Evolutionary conservation across 1,140 invertebrate genomes (phyloP).

Genomic region (Drosophila eugracilis): DNA sequence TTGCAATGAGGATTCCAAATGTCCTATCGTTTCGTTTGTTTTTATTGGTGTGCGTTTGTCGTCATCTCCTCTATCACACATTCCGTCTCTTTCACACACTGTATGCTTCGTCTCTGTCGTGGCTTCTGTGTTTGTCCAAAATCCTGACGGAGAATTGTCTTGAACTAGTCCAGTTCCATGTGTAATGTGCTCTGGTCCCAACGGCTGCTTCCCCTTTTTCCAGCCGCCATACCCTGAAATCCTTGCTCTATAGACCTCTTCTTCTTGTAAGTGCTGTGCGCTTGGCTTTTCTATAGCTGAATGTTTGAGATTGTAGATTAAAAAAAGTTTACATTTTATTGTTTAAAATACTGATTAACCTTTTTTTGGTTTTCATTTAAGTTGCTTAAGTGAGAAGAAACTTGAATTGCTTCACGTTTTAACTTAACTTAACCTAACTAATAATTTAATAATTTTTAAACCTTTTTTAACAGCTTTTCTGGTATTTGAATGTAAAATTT

Average conservation of each 20-base stretch:
- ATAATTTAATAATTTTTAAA: too few relatives aligned
- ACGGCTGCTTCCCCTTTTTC: not conserved
- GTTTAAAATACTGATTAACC: not conserved
- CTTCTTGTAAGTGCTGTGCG: not conserved
- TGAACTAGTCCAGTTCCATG: slow-evolving; percentile 68
- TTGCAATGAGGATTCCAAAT: slow-evolving; percentile 83
- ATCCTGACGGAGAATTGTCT: slow-evolving; percentile 66
- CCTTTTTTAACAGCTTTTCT: too few relatives aligned
- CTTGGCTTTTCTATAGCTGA: slow-evolving; percentile 6
- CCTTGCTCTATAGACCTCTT: slow-evolving; percentile 13
- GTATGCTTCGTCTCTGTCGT: not conserved
- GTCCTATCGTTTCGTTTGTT: slow-evolving; percentile 80
- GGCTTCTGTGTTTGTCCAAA: slow-evolving; percentile 24
- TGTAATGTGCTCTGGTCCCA: slow-evolving; percentile 32
- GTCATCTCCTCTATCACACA: not conserved
- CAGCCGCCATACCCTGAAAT: slow-evolving; percentile 9
- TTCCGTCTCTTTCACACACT: not conserved
- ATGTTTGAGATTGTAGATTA: too few relatives aligned
- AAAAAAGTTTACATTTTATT: not conserved
- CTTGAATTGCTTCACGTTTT: too few relatives aligned
- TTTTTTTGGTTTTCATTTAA: too few relatives aligned
- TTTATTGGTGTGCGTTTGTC: slow-evolving; percentile 77
- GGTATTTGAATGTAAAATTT: too few relatives aligned
- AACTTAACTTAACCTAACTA: too few relatives aligned
- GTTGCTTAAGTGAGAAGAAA: not conserved